Evolutionary conservation across 2,888 invertebrate species (phyloP).

Genomic region (Amaurobius ferox): DNA sequence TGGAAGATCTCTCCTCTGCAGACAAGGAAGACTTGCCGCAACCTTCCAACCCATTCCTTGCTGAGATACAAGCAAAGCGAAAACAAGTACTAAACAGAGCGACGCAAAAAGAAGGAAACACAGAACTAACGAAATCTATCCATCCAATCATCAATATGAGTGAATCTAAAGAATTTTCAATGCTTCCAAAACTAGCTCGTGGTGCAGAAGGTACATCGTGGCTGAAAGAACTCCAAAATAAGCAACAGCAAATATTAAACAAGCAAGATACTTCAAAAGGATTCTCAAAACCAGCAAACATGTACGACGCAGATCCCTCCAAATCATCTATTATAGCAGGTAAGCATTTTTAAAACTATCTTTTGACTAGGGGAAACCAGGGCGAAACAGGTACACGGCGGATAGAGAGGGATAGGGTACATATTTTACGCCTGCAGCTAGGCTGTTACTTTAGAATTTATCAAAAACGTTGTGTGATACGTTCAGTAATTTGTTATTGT

Average conservation of each 20-base stretch:
- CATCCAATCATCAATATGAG: not conserved
- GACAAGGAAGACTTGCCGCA: constrained; percentile 69
- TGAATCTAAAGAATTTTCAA: constrained; percentile 37
- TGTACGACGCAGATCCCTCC: not conserved
- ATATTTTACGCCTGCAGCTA: too few species aligned
- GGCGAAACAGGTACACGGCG: too few species aligned
- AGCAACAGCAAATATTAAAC: constrained; percentile 81
- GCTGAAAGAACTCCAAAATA: constrained; percentile 88
- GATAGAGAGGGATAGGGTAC: too few species aligned
- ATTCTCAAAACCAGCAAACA: constrained; percentile 25
- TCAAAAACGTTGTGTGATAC: too few species aligned
- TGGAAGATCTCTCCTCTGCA: not conserved
- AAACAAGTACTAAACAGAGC: constrained; percentile 78
- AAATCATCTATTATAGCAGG: not conserved
- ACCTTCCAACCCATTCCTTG: constrained; percentile 70
- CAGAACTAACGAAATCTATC: not conserved
- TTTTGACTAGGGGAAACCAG: too few species aligned
- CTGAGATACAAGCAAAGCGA: constrained; percentile 76
- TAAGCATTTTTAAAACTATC: not conserved
- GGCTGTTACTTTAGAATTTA: too few species aligned
- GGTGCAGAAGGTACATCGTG: constrained; percentile 79
- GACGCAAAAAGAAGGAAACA: not conserved
- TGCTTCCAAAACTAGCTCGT: constrained; percentile 58
- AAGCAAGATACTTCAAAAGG: constrained; percentile 78
- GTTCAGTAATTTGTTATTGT: too few species aligned